Conservation (phyloP, 2,888 invertebrate genomes). For the Trichacis sp. region DNA sequence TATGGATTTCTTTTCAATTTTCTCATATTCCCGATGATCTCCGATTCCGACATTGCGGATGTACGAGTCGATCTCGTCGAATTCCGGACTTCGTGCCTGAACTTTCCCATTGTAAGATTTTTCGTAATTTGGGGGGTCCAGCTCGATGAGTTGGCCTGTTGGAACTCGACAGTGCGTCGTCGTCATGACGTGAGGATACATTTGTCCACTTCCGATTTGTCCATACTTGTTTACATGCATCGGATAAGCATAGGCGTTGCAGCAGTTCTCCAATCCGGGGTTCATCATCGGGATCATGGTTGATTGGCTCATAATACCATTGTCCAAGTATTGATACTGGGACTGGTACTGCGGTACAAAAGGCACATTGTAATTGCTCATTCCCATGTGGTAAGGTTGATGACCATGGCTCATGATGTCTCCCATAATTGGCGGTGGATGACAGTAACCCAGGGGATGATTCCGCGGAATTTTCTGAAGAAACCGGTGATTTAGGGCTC, state of each 20-base stretch:
- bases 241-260: constrained; percentile 44
- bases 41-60: constrained; percentile 35
- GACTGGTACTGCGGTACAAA: constrained; percentile 36
- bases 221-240: constrained; percentile 44
- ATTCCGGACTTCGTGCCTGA: constrained; percentile 44
- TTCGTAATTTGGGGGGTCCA: constrained; percentile 70
- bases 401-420: constrained; percentile 44
- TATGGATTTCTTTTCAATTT: constrained; percentile 47
- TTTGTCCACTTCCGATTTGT: constrained; percentile 53
- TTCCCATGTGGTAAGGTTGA: constrained; percentile 51
- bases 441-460: constrained; percentile 52
- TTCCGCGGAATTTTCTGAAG: constrained; percentile 67
- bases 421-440: constrained; percentile 40
- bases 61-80: constrained; percentile 54
- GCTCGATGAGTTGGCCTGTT: constrained; percentile 77
- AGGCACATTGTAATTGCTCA: constrained; percentile 51
- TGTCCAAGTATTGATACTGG: constrained; percentile 48
- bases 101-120: constrained; percentile 47
- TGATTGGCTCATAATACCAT: constrained; percentile 34
- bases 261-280: constrained; percentile 44
- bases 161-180: constrained; percentile 70
- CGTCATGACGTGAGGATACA: constrained; percentile 63
- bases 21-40: constrained; percentile 50
- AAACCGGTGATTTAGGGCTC: constrained; percentile 69
- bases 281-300: constrained; percentile 44